Evolutionary conservation across 2,797 vertebrate genomes (phyloP), one percentile per base, ranked within the genome.

Genomic region (Argentina silus): DNA sequence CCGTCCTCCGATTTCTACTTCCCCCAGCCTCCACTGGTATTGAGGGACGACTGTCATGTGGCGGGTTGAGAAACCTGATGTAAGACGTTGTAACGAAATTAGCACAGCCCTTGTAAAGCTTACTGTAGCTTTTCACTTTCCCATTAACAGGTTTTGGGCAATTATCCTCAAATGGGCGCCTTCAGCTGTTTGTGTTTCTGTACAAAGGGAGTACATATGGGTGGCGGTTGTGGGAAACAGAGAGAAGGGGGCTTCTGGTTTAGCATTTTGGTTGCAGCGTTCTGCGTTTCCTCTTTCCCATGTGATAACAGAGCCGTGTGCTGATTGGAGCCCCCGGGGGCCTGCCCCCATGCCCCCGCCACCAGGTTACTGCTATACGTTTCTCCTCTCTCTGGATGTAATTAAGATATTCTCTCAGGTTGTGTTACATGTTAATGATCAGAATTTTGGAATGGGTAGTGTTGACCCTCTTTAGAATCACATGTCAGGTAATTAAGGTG

Each of bases 351-450:
- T 76, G 73, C 67, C 14, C 12, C 27, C 42, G 64, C 44, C 67
- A 74, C 67, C 63, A 74, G 51, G 51, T 55, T 61, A 2, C 59
- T 36, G 3, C 12, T 60, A 27, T 60, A 6, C 4, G 27, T 36
- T 61, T 61, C 36, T 27, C 71, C 70, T 70, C 69, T 85, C 61
- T 75, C 67, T 81, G 80, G 77, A 76, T 76, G 51, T 81, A 82
- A 80, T 85, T 87, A 85, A 63, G 74, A 62, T 45, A 11, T 79
- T 81, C 80, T 83, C 78, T 78, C 78, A 82, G 83, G 75, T 86
- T 78, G 57, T 67, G 81, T 86, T 87, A 76, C 84, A 81, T 74
- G 78, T 83, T 85, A 88, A 88, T 87, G 83, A 78, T 73, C 44
- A 51, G 53, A 74, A 67, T 67, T 72, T 23, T 8, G 42, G 65